Base-by-base conservation (phyloP, 2,113 vertebrate species). In the Platycercus adscitus region DNA sequence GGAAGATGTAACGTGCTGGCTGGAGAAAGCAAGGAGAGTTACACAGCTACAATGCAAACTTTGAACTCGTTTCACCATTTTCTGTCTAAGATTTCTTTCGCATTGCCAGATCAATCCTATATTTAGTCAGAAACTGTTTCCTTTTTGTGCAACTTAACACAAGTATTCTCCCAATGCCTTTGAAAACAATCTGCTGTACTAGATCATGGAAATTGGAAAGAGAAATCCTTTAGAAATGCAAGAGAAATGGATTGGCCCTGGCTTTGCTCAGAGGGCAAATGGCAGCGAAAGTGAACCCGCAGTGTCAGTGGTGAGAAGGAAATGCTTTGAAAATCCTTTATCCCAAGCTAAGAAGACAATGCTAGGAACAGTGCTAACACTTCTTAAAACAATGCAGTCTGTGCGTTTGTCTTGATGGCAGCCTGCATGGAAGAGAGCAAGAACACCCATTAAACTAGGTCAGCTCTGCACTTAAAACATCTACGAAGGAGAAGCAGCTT, bases 1-100 rank as follows among this genome's bases (percentile, higher is more conserved):
- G 92, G 83, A 93, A 92, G 44, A 76, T 79, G 80, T 89, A 88
- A 93, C 65, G 39, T 61, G 24, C 43, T 92, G 92, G 70, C 70
- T 92, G 65, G 70, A 64, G 73, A 72, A 92, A 89, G 39, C 52
- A 84, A 93, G 56, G 11, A 16, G 21, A 83, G 29, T 76, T 69
- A 68, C 56, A 76, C 3, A 88, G 86, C 83, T 83, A 50, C 46
- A 64, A 24, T 1, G 6, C n/a, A 85, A 79, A 81, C 47, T 84
- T 63, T n/a, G 65, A 81, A 77, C 77, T 77, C 50, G 7, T 60
- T 88, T 93, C 69, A 78, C 52, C 37, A 46, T 92, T 90, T 84
- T 81, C 83, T 81, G 56, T 35, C 47, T 81, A 68, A 60, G 60
- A n/a, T 66, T 75, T 76, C 72, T 86, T 64, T 71, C 52, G 35